Percentiles rank a stretch among this genome's conserved stretches.
Evolutionary conservation across 2,797 vertebrate genomes (phyloP).

Genomic region (Muraenolepis orangiensis): DNA sequence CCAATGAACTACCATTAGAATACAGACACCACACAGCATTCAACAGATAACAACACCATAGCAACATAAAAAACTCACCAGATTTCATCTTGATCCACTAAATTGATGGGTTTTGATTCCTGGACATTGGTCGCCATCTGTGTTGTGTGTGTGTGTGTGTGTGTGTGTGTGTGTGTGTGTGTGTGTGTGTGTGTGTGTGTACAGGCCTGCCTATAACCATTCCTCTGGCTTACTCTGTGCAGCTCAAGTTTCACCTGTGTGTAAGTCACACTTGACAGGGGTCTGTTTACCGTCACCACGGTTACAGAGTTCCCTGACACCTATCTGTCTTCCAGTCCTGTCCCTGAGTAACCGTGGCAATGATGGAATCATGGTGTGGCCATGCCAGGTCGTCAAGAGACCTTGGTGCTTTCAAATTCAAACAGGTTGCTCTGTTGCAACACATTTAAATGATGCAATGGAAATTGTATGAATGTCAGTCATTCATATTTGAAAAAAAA

Average conservation of each 20-base stretch:
- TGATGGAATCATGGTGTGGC: neutral
- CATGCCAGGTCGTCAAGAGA: neutral
- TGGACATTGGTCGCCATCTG: conserved; percentile 51
- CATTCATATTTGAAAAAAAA: neutral
- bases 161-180: neutral
- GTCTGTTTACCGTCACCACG: conserved; percentile 58
- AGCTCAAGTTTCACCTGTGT: conserved; percentile 54
- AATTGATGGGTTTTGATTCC: conserved; percentile 47
- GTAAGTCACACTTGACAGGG: conserved; percentile 47
- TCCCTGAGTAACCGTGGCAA: conserved; percentile 23
- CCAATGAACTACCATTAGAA: neutral
- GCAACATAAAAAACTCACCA: conserved; percentile 48
- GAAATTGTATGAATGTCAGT: neutral
- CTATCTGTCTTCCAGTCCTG: conserved; percentile 6
- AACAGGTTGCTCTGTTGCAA: neutral
- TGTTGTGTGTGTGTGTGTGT: conserved; percentile 16
- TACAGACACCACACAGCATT: neutral
- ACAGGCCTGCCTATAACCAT: neutral
- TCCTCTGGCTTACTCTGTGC: conserved; percentile 4
- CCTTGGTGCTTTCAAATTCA: neutral
- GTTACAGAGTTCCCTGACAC: conserved; percentile 40
- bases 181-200: neutral
- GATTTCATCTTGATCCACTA: conserved; percentile 69
- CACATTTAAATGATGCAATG: neutral
- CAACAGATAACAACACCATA: neutral